A percentile compares a stretch with the other conserved stretches of the same genome.
Conservation (phyloP, 2,888 invertebrate genomes). For the Trileptium ribeirensis region DNA sequence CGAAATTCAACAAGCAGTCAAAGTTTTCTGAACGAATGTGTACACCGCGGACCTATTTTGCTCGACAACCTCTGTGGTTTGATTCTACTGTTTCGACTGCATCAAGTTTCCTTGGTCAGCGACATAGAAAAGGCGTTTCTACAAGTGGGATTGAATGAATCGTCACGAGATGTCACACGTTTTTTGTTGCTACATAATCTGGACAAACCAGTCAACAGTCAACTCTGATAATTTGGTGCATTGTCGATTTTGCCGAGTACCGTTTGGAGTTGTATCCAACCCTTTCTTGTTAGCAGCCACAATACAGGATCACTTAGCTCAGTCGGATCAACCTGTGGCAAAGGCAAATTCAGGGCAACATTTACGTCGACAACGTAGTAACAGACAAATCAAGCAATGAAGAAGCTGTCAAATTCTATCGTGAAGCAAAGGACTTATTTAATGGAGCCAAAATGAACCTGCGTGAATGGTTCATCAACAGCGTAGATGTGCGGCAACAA, state of each 20-base stretch:
- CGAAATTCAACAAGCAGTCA: too few species aligned
- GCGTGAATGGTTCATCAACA: too few species aligned
- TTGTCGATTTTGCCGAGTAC: too few species aligned
- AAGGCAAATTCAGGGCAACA: not conserved
- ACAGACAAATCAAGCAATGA: not conserved
- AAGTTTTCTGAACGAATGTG: not conserved
- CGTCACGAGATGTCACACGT: constrained; percentile 27
- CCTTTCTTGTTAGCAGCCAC: too few species aligned
- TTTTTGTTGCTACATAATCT: not conserved
- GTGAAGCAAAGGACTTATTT: not conserved
- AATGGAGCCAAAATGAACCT: not conserved
- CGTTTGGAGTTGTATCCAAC: too few species aligned
- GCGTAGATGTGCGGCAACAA: too few species aligned
- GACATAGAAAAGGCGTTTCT: constrained; percentile 41
- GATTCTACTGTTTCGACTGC: not conserved
- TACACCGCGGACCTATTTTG: not conserved
- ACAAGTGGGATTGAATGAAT: constrained; percentile 27
- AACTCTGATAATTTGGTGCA: too few species aligned
- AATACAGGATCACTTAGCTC: too few species aligned
- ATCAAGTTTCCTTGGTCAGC: not conserved
- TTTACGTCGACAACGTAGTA: not conserved
- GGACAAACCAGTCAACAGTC: not conserved
- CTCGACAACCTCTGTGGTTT: not conserved
- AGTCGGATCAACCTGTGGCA: too few species aligned
- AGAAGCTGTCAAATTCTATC: not conserved